A percentile compares a stretch with the other conserved stretches of the same genome.
Conservation (phyloP, 2,113 vertebrate species). For the Sinocyclocheilus grahami region DNA sequence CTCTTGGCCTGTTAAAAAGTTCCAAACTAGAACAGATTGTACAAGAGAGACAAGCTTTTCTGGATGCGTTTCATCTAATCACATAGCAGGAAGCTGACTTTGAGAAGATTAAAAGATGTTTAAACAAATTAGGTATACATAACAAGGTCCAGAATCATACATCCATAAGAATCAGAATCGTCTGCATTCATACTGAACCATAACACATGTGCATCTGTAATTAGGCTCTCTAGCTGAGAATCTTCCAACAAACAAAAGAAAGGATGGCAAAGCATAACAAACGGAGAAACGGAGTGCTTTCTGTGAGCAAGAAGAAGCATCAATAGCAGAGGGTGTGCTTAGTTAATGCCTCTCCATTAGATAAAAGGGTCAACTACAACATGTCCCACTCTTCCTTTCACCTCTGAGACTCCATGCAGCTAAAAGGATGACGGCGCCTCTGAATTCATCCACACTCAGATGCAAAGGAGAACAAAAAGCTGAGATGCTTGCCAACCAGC, state of each 20-base stretch:
- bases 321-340: constrained; percentile 18
- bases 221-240: constrained; percentile 43
- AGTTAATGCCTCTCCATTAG: constrained; percentile 44
- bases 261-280: constrained; percentile 49
- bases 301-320: neutral
- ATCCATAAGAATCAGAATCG: constrained; percentile 42
- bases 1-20: constrained; percentile 17
- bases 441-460: constrained; percentile 17
- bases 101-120: constrained; percentile 50
- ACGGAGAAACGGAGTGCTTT: constrained; percentile 14
- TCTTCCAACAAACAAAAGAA: constrained; percentile 58
- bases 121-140: constrained; percentile 55
- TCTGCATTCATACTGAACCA: constrained; percentile 54
- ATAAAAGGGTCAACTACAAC: constrained; percentile 36
- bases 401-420: neutral
- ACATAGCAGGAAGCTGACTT: constrained; percentile 11
- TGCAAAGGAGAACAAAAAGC: neutral
- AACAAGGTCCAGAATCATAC: constrained; percentile 49
- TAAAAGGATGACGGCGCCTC: constrained; percentile 23
- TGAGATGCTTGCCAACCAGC: neutral
- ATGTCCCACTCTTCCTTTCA: constrained; percentile 21
- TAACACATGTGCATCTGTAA: constrained; percentile 58
- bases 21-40: constrained; percentile 30
- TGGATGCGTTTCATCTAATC: constrained; percentile 15
- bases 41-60: constrained; percentile 1